These are phyloP conservation scores for Neoaliturus tenellus DNA, from an alignment of 2,888 invertebrate species.

Conservation along the genomic window DNA sequence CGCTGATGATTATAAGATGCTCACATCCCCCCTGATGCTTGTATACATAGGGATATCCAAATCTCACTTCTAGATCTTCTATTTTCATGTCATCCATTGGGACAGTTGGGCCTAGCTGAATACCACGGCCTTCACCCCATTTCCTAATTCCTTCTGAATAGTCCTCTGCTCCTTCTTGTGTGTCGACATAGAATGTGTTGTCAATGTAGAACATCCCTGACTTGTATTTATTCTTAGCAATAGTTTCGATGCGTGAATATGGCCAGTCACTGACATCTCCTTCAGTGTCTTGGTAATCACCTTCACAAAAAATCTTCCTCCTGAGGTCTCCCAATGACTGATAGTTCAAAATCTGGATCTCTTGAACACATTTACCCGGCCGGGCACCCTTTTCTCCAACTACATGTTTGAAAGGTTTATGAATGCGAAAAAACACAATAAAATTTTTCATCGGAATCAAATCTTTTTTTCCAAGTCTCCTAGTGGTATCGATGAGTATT, in stretches of 20 bases:
- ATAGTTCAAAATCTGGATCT: constrained; percentile 79
- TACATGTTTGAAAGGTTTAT: not conserved
- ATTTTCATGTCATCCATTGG: constrained; percentile 75
- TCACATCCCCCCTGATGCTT: constrained; percentile 96
- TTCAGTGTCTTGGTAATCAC: constrained; percentile 74
- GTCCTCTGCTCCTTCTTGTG: constrained; percentile 76
- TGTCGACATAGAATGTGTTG: constrained; percentile 87
- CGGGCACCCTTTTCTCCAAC: not conserved
- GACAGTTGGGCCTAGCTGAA: constrained; percentile 74
- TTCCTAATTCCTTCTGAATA: constrained; percentile 79
- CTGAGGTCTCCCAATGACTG: constrained; percentile 83
- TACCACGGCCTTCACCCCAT: constrained; percentile 76
- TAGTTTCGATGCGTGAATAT: constrained; percentile 61
- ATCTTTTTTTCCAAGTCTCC: not conserved
- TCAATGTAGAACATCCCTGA: constrained; percentile 88
- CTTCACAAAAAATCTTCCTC: constrained; percentile 84
- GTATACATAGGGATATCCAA: constrained; percentile 86
- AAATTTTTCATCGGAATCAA: not conserved
- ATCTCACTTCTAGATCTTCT: constrained; percentile 72
- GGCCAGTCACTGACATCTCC: constrained; percentile 78
- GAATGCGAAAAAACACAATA: not conserved
- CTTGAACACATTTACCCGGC: constrained; percentile 70
- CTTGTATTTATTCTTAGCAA: constrained; percentile 77
- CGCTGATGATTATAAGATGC: constrained; percentile 89
- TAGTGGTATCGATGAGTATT: not conserved